Base-by-base conservation (phyloP, 2,888 invertebrate genomes). In the Chymomyza amoena region DNA sequence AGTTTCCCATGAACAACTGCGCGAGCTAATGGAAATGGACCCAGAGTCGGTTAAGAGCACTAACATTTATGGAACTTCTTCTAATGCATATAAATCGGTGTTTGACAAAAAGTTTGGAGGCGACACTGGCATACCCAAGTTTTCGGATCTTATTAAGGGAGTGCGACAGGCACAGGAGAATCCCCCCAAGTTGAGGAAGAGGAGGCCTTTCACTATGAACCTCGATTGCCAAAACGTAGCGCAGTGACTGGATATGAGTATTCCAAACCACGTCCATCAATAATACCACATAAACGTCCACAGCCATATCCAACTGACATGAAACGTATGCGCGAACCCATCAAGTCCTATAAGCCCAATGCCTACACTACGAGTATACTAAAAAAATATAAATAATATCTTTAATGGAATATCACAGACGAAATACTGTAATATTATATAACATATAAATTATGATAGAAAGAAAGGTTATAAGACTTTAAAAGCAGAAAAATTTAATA, bases 241-340 rank as follows among this genome's bases (percentile, higher is more conserved):
- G 66, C 82, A 25, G 79, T 75, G 15, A 66, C 82, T 1, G 84
- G 82, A 69, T 86, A 88, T 69, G 88, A 88, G 68, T 88, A 84
- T 61, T 78, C 60, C 64, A 86, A 84, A 87, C 84, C 82, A 79
- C 84, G 87, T 57, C 89, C 87, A 72, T 79, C 86, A 80, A 84
- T 88, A 89, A 79, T 84, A 77, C 81, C 88, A 76, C 87, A 88
- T 84, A 89, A 90, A 88, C 84, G 89, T 68, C 81, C 86, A 56
- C 84, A 82, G 72, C 81, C 82, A 69, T 89, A 90, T 82, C 84
- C 79, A 74, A 87, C 84, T 75, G 90, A 89, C 83, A 84, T 84
- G 78, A 89, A 90, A 84, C 89, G 90, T 72, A 77, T 88, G 75
- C 89, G 90, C 79, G 90, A 89, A 84, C 79, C 89, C 67, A 79